Conservation (phyloP, 2,113 vertebrate genomes). For the Semnopithecus entellus region DNA sequence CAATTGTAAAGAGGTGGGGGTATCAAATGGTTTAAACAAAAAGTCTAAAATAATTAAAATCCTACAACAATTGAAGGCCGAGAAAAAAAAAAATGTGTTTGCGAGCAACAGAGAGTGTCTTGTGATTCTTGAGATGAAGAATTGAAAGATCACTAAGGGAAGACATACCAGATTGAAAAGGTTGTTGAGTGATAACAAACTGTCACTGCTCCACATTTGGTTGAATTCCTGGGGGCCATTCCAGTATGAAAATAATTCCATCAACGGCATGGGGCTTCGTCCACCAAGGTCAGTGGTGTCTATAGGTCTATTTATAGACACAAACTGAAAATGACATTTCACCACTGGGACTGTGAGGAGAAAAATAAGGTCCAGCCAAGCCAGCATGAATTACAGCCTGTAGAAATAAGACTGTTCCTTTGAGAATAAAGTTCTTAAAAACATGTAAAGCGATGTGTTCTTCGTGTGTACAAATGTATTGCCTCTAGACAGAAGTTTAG, state of each 20-base stretch:
- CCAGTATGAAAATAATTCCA: not conserved
- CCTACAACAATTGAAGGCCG: not conserved
- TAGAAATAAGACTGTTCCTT: constrained; percentile 30
- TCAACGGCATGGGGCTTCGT: not conserved
- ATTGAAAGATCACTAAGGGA: not conserved
- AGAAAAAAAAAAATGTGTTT: not conserved
- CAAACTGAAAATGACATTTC: not conserved
- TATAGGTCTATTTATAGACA: not conserved
- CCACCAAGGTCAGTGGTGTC: constrained; percentile 2
- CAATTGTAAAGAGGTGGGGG: not conserved
- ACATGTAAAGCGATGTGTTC: constrained; percentile 31
- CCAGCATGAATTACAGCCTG: constrained; percentile 4
- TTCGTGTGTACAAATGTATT: not conserved
- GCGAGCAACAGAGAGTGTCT: not conserved
- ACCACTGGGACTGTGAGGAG: not conserved
- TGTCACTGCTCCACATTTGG: not conserved
- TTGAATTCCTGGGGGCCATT: constrained; percentile 40
- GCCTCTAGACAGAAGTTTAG: not conserved
- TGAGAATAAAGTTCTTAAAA: constrained; percentile 28
- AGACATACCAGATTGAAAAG: not conserved
- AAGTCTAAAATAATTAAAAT: not conserved
- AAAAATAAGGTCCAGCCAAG: constrained; percentile 19
- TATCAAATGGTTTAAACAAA: not conserved
- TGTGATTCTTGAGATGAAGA: not conserved
- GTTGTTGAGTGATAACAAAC: not conserved